Base-by-base conservation (phyloP, 2,113 vertebrate genomes). In the Elephas maximus region DNA sequence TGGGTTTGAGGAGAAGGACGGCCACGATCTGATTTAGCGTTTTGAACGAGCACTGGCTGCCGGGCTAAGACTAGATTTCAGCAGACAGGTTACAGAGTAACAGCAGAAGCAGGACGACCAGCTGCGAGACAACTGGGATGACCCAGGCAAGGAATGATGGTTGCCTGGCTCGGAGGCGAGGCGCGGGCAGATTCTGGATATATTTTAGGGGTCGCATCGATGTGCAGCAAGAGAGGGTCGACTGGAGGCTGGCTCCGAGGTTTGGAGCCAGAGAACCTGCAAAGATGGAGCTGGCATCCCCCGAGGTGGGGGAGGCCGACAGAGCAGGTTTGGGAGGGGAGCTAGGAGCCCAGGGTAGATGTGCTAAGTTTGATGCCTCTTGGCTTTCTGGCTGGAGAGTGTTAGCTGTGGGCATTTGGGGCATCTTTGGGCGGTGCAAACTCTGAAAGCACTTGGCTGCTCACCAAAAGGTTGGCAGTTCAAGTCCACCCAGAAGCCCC, bases 321-420 rank as follows among this genome's bases (percentile, higher is more conserved):
- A 5, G 14, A 71, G 69, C 15, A 20, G 69, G 69, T 8, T n/a
- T 26, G 76, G 44, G 24, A 45, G 76, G 44, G 76, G 76, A 28
- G 12, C 76, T 45, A 45, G 74, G 44, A 12, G 41, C 23, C 11
- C 74, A 10, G 74, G 41, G 23, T 26, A 10, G 74, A 20, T 5
- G 11, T 28, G 44, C 15, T 65, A 30, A 11, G 45, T 45, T 15
- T 11, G 57, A 9, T 9, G 24, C 71, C 60, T 33, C 65, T 41
- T 0, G 21, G 63, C n/a, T 33, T 28, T 23, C 60, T 5, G 4
- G 33, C 53, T 44, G 6, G 3, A 7, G 8, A 10, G 1, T 3
- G 51, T 9, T 0, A 0, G 18, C 1, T 0, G 41, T 5, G 33
- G 65, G 12, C 14, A 3, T 20, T 3, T 7, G 30, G 10, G 9